phyloP scores from a whole-genome alignment of 2,888 invertebrate genomes.

The Callinectes sapidus region DNA sequence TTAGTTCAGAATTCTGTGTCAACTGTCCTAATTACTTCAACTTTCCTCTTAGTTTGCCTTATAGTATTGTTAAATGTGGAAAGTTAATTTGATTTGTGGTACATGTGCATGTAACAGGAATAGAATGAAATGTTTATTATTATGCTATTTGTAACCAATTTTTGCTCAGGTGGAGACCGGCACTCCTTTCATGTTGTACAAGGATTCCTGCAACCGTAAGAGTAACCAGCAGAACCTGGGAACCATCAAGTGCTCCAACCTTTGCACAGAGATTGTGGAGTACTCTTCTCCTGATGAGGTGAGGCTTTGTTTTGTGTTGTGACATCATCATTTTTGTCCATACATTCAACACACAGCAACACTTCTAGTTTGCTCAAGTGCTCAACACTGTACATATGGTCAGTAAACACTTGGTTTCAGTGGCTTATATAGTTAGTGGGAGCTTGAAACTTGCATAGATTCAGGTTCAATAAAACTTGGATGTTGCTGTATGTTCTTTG shows the following conservation, averaged over 20 bases:
- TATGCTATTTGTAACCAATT: neutral
- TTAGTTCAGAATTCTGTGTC: neutral
- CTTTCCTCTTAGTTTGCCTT: neutral
- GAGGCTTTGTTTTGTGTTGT: constrained; percentile 45
- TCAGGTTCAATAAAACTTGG: too few species aligned
- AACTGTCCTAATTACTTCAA: too few species aligned
- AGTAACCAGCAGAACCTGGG: constrained; percentile 98
- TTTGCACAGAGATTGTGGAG: constrained; percentile 98
- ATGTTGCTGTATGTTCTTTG: too few species aligned
- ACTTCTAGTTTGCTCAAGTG: too few species aligned
- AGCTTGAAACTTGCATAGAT: too few species aligned
- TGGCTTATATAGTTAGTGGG: too few species aligned
- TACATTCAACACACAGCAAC: neutral
- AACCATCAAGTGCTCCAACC: constrained; percentile 97
- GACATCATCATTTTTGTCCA: neutral
- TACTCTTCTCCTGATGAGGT: constrained; percentile 93
- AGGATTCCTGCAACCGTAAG: constrained; percentile 97
- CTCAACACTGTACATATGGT: too few species aligned
- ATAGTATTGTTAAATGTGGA: neutral
- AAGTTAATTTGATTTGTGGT: neutral
- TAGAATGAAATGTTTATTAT: neutral
- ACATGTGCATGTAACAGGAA: neutral
- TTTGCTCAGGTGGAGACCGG: constrained; percentile 93
- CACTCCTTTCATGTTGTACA: constrained; percentile 97
- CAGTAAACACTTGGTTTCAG: too few species aligned